Evolutionary conservation across 1,140 invertebrate species (phyloP).

Genomic region (Microvelia longipes): DNA sequence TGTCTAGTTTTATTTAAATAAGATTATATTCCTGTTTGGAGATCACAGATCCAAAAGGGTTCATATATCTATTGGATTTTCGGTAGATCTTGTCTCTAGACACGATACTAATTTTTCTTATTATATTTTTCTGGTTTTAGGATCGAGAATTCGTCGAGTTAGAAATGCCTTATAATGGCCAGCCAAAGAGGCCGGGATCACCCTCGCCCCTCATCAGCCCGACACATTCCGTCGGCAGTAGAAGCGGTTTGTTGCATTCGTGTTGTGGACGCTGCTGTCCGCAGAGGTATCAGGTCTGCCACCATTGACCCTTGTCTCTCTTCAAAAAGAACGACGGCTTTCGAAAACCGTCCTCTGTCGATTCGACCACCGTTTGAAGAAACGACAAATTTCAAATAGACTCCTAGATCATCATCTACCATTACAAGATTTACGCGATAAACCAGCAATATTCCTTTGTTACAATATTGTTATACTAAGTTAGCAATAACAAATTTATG

Average conservation of each 20-base stretch:
- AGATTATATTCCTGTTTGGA: too few relatives aligned
- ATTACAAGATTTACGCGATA: too few relatives aligned
- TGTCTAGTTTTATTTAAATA: too few relatives aligned
- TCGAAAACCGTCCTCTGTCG: neutral
- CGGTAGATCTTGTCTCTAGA: too few relatives aligned
- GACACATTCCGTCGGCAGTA: conserved; percentile 61
- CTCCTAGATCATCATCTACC: too few relatives aligned
- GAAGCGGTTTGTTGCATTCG: conserved; percentile 55
- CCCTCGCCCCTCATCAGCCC: conserved; percentile 73
- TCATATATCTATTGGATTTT: too few relatives aligned
- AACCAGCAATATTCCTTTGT: too few relatives aligned
- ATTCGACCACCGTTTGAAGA: neutral
- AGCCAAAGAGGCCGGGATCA: conserved; percentile 73
- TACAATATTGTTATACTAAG: too few relatives aligned
- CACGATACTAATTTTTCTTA: too few relatives aligned
- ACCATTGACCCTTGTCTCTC: conserved; percentile 22
- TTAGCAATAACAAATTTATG: too few relatives aligned
- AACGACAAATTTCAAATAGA: too few relatives aligned
- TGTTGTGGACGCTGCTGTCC: conserved; percentile 77
- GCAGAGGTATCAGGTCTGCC: conserved; percentile 70
- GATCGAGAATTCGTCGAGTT: conserved; percentile 93
- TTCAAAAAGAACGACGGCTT: neutral
- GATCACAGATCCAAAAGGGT: too few relatives aligned
- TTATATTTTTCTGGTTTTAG: conserved; percentile 47
- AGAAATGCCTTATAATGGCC: conserved; percentile 83